Conservation (phyloP, 37 sponge, comb jelly and placozoan genomes). For the Beroe forskalii region DNA sequence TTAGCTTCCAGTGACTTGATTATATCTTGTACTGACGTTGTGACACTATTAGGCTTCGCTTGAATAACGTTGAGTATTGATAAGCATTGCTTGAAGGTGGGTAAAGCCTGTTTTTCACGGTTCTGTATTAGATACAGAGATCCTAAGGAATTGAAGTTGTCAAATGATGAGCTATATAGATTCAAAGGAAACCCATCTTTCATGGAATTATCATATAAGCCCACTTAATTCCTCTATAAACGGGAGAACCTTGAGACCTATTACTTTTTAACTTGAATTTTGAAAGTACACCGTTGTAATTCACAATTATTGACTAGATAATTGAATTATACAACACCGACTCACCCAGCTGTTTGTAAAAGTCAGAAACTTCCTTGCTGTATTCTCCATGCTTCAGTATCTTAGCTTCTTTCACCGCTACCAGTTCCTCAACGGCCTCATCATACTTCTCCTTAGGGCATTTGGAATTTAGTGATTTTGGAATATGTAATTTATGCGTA, state of each 20-base stretch:
- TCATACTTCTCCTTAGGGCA: conserved; percentile 25
- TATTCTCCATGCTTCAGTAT: conserved; percentile 44
- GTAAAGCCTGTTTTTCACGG: background rate
- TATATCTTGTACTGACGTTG: background rate
- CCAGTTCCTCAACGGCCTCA: conserved; percentile 30
- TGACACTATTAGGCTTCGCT: background rate
- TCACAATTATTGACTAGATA: background rate
- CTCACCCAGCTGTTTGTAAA: conserved; percentile 58
- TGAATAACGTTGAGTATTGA: conserved; percentile 22
- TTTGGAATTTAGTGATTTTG: background rate
- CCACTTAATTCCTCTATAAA: too few relatives aligned
- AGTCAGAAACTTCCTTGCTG: conserved; percentile 30
- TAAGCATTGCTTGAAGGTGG: background rate
- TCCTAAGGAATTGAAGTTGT: conserved; percentile 1
- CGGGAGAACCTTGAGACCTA: too few relatives aligned
- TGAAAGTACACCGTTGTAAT: too few relatives aligned
- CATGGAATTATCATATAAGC: too few relatives aligned
- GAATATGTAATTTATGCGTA: too few relatives aligned
- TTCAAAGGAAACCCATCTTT: too few relatives aligned
- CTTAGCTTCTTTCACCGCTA: conserved; percentile 49
- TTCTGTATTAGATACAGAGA: conserved; percentile 23
- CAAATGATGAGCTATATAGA: too few relatives aligned
- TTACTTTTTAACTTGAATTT: too few relatives aligned
- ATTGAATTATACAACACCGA: background rate
- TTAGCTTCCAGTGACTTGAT: conserved; percentile 20